These are phyloP conservation scores for Drosophila histrio DNA, from an alignment of 2,888 invertebrate species.

Conservation along the genomic window DNA sequence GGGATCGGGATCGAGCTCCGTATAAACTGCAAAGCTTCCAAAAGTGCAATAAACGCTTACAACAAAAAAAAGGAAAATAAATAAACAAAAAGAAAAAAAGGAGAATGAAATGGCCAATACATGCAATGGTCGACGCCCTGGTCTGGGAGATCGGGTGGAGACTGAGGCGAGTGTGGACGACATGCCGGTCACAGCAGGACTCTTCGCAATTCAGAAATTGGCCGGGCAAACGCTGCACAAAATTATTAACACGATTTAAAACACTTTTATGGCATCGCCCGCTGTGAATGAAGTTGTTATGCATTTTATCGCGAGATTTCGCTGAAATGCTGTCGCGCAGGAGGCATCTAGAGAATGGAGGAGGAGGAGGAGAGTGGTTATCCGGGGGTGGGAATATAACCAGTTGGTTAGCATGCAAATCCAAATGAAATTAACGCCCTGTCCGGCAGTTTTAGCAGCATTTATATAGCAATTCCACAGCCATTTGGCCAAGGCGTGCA, in stretches of 20 bases:
- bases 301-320: conserved; percentile 78
- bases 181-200: conserved; percentile 77
- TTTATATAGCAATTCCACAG: conserved; percentile 63
- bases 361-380: not conserved
- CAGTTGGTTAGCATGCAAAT: conserved; percentile 61
- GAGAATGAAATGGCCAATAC: conserved; percentile 37
- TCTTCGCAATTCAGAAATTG: conserved; percentile 71
- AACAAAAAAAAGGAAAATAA: conserved; percentile 19
- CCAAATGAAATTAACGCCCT: conserved; percentile 76
- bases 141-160: not conserved
- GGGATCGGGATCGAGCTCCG: conserved; percentile 15
- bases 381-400: conserved; percentile 31
- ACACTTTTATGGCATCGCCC: conserved; percentile 83
- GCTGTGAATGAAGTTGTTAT: conserved; percentile 84
- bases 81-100: conserved; percentile 6
- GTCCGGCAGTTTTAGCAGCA: conserved; percentile 72
- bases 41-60: conserved; percentile 57
- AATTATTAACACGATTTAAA: conserved; percentile 84
- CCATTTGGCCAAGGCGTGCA: conserved; percentile 55
- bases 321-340: conserved; percentile 55
- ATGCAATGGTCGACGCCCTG: conserved; percentile 50
- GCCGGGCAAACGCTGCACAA: conserved; percentile 77
- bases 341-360: not conserved
- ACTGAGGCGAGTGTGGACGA: conserved; percentile 58
- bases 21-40: conserved; percentile 25